phyloP scores from a whole-genome alignment of 2,113 vertebrate species.

The Plotosus lineatus region DNA sequence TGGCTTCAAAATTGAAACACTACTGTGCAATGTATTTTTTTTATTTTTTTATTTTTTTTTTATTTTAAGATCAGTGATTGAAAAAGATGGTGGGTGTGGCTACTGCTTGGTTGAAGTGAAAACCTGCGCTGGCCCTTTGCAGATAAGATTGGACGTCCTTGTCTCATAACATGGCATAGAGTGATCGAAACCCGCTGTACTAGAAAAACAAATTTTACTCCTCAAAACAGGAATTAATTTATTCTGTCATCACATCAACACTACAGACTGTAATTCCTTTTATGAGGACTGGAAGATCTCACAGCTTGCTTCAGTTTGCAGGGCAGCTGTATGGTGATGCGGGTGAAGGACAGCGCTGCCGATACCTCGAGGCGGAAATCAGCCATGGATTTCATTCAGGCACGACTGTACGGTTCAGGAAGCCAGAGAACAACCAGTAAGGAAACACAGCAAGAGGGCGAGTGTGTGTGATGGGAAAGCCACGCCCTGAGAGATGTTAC shows the following conservation, averaged over 20 bases:
- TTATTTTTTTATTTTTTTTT: too few relatives aligned
- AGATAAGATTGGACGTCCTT: too few relatives aligned
- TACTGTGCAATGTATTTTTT: too few relatives aligned
- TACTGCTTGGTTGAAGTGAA: too few relatives aligned
- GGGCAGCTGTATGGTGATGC: slow-evolving; percentile 74
- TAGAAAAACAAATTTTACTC: too few relatives aligned
- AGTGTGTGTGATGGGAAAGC: not conserved
- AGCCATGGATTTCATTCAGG: slow-evolving; percentile 77
- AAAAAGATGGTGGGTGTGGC: too few relatives aligned
- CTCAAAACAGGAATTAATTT: too few relatives aligned
- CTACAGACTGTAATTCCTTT: not conserved
- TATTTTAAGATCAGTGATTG: too few relatives aligned
- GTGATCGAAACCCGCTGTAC: too few relatives aligned
- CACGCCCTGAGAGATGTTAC: not conserved
- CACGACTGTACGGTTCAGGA: slow-evolving; percentile 79
- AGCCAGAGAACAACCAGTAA: slow-evolving; percentile 80
- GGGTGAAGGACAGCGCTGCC: slow-evolving; percentile 62
- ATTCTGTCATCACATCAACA: not conserved
- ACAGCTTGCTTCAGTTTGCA: slow-evolving; percentile 69
- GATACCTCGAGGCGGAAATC: slow-evolving; percentile 69
- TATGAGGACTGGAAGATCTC: not conserved
- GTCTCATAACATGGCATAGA: too few relatives aligned
- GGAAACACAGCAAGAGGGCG: slow-evolving; percentile 15
- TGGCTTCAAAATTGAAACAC: too few relatives aligned
- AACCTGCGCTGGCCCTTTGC: too few relatives aligned